These are phyloP conservation scores for Calcarius lapponicus DNA, from an alignment of 2,797 vertebrate genomes.

Conservation along the genomic window DNA sequence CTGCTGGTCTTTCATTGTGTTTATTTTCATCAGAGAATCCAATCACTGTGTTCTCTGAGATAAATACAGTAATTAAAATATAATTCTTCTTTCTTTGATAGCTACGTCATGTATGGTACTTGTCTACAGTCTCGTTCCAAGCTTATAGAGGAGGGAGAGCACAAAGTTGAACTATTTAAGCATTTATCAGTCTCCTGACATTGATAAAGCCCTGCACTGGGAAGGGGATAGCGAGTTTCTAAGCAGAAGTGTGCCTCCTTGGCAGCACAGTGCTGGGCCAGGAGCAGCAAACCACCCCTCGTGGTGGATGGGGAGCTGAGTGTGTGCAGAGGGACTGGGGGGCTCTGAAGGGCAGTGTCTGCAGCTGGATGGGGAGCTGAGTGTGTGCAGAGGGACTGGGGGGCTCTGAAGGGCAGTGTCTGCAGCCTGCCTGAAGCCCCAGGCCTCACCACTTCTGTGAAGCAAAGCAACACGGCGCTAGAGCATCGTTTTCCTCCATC, in stretches of 20 bases:
- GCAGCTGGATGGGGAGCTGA: no score
- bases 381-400: rapidly evolving
- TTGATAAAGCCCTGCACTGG: not conserved
- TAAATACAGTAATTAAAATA: conserved; percentile 64
- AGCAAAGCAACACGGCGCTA: not conserved
- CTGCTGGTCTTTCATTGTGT: conserved; percentile 52
- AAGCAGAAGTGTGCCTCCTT: not conserved
- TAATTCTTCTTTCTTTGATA: conserved; percentile 43
- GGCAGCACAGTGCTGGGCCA: not conserved
- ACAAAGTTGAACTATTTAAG: not conserved
- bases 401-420: not conserved
- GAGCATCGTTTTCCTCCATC: not conserved
- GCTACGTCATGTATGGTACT: not conserved
- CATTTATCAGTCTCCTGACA: not conserved
- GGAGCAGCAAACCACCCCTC: not conserved
- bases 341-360: not conserved
- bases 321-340: rapidly evolving
- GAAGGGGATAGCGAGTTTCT: not conserved
- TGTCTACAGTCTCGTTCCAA: not conserved
- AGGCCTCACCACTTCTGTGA: not conserved
- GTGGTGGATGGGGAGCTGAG: not conserved
- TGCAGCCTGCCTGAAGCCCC: not conserved
- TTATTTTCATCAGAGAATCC: conserved; percentile 49
- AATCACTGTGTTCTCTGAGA: conserved; percentile 16
- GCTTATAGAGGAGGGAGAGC: not conserved